Base-by-base conservation (phyloP, 2,888 invertebrate genomes). In the Eilema sororculum region DNA sequence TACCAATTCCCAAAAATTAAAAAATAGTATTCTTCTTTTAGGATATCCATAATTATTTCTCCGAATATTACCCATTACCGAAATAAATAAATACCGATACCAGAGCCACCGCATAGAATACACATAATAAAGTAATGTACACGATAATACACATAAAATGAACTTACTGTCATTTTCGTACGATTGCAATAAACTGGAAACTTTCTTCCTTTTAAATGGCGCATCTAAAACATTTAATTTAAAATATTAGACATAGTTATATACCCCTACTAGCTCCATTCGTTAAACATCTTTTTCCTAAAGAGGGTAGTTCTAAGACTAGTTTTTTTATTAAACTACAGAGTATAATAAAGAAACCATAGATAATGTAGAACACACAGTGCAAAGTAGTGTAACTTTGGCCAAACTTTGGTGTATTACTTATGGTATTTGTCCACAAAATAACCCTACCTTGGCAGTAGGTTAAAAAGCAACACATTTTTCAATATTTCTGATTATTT, bases 111-210 rank as follows among this genome's bases (percentile, higher is more conserved):
- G 65, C 58, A 67, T 69, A 65, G 30, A 66, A 73, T 70, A 79
- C 64, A 78, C 10, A 75, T 69, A 71, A 72, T 60, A 65, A 37
- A 71, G 57, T 67, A 37, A 68, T 61, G 41, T 71, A 71, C 69
- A 73, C 73, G 64, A 77, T 60, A 57, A 62, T 58, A 62, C 24
- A 72, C 63, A 79, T 68, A 76, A 73, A 65, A 72, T 24, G 71
- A 84, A 94, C 94, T 94, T 93, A 94, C 94, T 91, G 78, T 93
- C 93, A 73, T 85, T 84, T 58, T 91, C 90, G 83, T 89, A 90
- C 74, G 87, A 78, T 73, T 87, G 78, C 76, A 88, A 84, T 66
- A 89, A 68, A 71, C 83, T 85, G 84, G 88, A 90, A 82, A 87
- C 85, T 80, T 87, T 87, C 82, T 91, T 92, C 83, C 81, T 80